Percentiles rank a stretch among this genome's conserved stretches.
Conservation (phyloP, 2,113 vertebrate species). For the cat (Felis catus) region DNA sequence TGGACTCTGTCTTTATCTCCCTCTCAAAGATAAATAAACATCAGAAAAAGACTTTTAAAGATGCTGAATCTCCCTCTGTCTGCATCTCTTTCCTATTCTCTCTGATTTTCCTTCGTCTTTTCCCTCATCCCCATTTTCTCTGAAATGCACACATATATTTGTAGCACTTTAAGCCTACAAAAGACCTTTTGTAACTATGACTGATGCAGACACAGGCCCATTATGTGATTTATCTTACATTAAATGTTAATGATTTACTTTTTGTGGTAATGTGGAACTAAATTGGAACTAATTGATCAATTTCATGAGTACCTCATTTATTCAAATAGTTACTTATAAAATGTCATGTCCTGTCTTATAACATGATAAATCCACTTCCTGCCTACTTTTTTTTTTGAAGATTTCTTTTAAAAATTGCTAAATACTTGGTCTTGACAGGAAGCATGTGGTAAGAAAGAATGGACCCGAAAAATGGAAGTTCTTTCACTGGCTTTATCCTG, state of each 20-base stretch:
- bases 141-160: too few species aligned
- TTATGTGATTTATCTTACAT: not conserved
- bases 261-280: not conserved
- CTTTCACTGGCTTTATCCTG: conserved; percentile 19
- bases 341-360: not conserved
- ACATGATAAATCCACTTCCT: not conserved
- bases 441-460: not conserved
- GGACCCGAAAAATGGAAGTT: not conserved
- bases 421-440: not conserved
- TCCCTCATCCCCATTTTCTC: not conserved
- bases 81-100: not conserved
- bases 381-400: not conserved
- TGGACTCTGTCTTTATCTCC: too few species aligned
- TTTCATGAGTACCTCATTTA: not conserved
- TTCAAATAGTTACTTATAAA: not conserved
- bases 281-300: not conserved
- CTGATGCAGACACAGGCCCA: not conserved
- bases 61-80: not conserved
- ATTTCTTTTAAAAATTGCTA: not conserved
- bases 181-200: not conserved
- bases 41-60: too few species aligned
- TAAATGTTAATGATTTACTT: not conserved
- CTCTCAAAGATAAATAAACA: too few species aligned
- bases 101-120: not conserved
- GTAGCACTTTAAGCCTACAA: not conserved